phyloP scores from a whole-genome alignment of 2,888 invertebrate species.

The Aphidius colemani region DNA sequence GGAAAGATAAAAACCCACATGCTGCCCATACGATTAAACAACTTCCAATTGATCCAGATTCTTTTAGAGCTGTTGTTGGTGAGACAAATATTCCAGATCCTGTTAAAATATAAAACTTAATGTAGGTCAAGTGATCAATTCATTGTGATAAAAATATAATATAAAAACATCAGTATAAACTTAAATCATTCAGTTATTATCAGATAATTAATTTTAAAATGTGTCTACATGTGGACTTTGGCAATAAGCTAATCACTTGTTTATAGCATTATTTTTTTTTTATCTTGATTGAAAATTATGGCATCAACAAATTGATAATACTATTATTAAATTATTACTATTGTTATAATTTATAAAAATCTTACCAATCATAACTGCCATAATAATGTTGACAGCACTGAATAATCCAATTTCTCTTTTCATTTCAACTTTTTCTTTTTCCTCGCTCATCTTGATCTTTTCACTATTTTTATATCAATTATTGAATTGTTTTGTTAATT shows the following conservation, averaged over 20 bases:
- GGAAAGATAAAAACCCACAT: slow-evolving; percentile 78
- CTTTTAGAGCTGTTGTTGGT: slow-evolving; percentile 75
- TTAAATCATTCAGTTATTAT: no score
- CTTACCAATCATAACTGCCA: slow-evolving; percentile 86
- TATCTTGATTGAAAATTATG: no score
- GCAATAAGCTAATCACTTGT: background rate
- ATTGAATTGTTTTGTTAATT: no score
- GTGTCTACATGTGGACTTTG: no score
- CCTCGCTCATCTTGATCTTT: slow-evolving; percentile 15
- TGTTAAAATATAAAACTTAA: slow-evolving; percentile 35
- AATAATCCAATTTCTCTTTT: slow-evolving; percentile 78
- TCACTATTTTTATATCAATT: slow-evolving; percentile 7
- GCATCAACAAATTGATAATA: no score
- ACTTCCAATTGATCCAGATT: slow-evolving; percentile 80
- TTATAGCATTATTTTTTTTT: background rate
- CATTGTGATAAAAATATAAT: no score
- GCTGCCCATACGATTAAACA: slow-evolving; percentile 79
- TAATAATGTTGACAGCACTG: slow-evolving; percentile 80
- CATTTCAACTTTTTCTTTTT: slow-evolving; percentile 62
- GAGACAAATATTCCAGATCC: slow-evolving; percentile 86
- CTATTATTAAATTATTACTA: background rate
- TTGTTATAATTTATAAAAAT: background rate
- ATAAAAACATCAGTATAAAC: no score
- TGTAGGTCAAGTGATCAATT: no score
- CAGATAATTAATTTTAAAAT: no score